Percentiles rank a stretch among this genome's conserved stretches.
Evolutionary conservation across 2,797 vertebrate species (phyloP).

Genomic region (Manis crassicaudata): DNA sequence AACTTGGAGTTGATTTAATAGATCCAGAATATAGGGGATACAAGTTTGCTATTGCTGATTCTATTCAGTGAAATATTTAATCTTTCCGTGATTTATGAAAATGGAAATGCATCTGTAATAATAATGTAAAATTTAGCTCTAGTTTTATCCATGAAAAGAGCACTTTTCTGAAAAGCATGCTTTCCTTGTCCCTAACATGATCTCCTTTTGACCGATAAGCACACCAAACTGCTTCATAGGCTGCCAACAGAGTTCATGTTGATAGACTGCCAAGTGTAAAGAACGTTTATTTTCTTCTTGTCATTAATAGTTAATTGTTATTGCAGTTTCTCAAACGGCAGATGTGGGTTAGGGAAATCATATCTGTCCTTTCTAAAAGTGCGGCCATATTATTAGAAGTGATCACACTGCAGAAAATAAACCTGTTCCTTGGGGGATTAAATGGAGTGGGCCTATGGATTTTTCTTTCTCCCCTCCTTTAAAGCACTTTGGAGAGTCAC

Average conservation of each 20-base stretch:
- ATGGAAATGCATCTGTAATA: neutral
- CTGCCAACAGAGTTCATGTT: constrained; percentile 55
- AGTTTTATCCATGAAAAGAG: constrained; percentile 10
- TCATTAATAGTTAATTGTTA: constrained; percentile 80
- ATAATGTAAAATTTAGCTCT: neutral
- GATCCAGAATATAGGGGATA: neutral
- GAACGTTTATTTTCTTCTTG: constrained; percentile 70
- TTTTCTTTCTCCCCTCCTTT: constrained; percentile 60
- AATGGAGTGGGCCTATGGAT: constrained; percentile 41
- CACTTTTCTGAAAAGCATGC: neutral
- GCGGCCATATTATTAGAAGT: constrained; percentile 70
- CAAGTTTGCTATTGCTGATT: neutral
- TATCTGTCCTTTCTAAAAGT: constrained; percentile 67
- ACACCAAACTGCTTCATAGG: constrained; percentile 50
- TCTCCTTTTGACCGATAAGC: constrained; percentile 44
- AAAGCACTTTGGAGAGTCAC: constrained; percentile 58
- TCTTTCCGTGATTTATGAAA: neutral
- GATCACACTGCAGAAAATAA: constrained; percentile 63
- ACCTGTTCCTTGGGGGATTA: constrained; percentile 59
- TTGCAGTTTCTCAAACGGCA: constrained; percentile 62
- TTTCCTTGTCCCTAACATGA: constrained; percentile 37
- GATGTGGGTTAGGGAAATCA: constrained; percentile 53
- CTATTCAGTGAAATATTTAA: constrained; percentile 7
- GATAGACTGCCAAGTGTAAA: constrained; percentile 60
- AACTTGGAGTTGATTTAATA: neutral